These are phyloP conservation scores for Trididemnum clinides DNA, from an alignment of 23 tunicate genomes.

Conservation along the genomic window DNA sequence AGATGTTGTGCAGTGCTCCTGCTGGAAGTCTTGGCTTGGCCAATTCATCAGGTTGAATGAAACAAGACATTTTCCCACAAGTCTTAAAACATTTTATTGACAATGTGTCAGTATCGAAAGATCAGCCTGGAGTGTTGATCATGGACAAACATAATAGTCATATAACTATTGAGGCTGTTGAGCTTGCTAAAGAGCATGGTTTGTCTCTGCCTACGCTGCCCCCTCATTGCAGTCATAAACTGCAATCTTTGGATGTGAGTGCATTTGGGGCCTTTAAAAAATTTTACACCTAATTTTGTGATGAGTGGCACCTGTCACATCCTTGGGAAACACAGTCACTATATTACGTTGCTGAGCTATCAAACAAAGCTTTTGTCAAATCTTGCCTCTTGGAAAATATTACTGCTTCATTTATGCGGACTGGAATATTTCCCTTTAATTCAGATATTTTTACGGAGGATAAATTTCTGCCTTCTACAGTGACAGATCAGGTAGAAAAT, in stretches of 20 bases:
- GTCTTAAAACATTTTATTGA: conserved; percentile 39
- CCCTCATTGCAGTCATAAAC: conserved; percentile 52
- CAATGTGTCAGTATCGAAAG: conserved; percentile 24
- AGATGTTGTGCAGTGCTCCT: neutral
- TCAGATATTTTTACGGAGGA: conserved; percentile 25
- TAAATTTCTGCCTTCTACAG: conserved; percentile 28
- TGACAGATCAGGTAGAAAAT: no score
- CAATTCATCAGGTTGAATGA: conserved; percentile 12
- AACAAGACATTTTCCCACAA: neutral
- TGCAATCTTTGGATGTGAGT: conserved; percentile 54
- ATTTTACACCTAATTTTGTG: conserved; percentile 7
- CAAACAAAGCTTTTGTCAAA: conserved; percentile 19
- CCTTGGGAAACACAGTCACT: conserved; percentile 23
- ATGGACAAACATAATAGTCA: conserved; percentile 39
- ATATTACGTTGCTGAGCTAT: conserved; percentile 36
- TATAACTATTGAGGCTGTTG: conserved; percentile 4
- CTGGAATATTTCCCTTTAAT: conserved; percentile 36
- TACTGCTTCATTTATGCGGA: conserved; percentile 5
- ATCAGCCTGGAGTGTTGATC: conserved; percentile 27
- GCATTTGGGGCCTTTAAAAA: conserved; percentile 52
- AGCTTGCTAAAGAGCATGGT: conserved; percentile 32
- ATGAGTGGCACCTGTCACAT: conserved; percentile 2
- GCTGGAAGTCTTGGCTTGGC: conserved; percentile 38
- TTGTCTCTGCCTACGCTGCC: conserved; percentile 43
- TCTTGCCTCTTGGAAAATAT: conserved; percentile 32